Conservation (phyloP, 1,140 invertebrate genomes). For the Drosophila lacertosa region DNA sequence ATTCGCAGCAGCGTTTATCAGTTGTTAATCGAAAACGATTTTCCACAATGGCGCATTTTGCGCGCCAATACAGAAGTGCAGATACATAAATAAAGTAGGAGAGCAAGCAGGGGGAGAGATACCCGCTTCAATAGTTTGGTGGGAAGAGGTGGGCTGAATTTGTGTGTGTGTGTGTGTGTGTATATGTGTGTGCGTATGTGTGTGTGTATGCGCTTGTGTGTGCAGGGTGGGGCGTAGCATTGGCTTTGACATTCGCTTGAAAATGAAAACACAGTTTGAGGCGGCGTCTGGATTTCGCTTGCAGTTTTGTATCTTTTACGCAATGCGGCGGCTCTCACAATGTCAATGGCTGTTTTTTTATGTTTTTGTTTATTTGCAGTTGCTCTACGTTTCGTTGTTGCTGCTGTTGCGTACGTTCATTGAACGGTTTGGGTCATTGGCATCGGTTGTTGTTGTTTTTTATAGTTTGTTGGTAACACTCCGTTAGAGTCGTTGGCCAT, state of each 20-base stretch:
- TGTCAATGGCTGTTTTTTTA: slow-evolving; percentile 40
- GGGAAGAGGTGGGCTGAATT: neutral
- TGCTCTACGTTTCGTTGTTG: neutral
- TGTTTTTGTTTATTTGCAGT: slow-evolving; percentile 17
- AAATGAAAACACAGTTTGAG: slow-evolving; percentile 42
- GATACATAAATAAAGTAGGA: neutral
- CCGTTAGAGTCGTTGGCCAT: slow-evolving; percentile 42
- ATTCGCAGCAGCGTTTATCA: neutral
- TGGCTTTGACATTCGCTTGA: slow-evolving; percentile 58
- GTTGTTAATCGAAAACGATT: slow-evolving; percentile 56
- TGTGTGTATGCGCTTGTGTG: no score
- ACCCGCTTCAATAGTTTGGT: slow-evolving; percentile 31
- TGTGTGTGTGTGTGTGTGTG: neutral
- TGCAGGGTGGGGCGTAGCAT: slow-evolving; percentile 6
- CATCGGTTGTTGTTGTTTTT: slow-evolving; percentile 11
- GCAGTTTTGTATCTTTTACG: slow-evolving; percentile 29
- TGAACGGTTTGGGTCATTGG: slow-evolving; percentile 39
- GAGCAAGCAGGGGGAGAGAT: neutral
- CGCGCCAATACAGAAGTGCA: neutral
- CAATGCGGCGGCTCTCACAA: slow-evolving; percentile 35
- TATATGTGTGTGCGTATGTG: neutral
- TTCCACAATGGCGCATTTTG: slow-evolving; percentile 57
- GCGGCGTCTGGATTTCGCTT: slow-evolving; percentile 33
- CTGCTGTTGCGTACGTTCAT: slow-evolving; percentile 31
- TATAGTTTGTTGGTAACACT: slow-evolving; percentile 19